Base-by-base conservation (phyloP, 1,140 invertebrate genomes). In the Drosophila paulistorum region DNA sequence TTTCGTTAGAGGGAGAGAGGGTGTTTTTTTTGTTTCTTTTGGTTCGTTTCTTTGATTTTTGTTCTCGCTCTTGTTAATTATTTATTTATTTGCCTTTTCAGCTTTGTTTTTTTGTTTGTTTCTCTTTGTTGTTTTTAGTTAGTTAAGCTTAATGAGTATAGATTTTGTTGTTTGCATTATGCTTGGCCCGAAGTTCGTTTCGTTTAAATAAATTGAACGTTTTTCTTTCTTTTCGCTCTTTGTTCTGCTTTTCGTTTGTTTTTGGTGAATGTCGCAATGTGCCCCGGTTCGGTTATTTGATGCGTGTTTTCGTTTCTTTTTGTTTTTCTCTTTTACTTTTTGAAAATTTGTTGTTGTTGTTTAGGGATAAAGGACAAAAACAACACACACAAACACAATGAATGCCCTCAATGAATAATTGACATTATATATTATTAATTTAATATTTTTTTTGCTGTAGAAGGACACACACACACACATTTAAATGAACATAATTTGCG, bases 231-330 rank as follows among this genome's bases (percentile, higher is more conserved):
- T 60, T 90, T 91, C 91, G 90, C 45, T 48, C 17, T 63, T 65
- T 66, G 0, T 17, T 17, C 17, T 30, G 4, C 63, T 69, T 65
- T 70, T 70, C 67, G 59, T 71, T 54, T 67, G 60, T 42, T 67
- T 90, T 91, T 91, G 90, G 90, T 91, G 90, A 91, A 91, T 91
- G 90, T 90, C 90, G 84, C 86, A 51, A 89, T 91, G 86, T 89
- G 83, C 89, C 79, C 79, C 72, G 74, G 48, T 65, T 77, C 63
- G 73, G 69, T 72, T 84, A 41, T 81, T 77, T 74, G 30, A 37
- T 76, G 59, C 68, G 65, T 62, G 57, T 30, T 30, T 30, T 30
- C 30, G 73, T 77, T 67, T 71, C 37, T 42, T 62, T 58, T 57
- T 64, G 23, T 26, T 26, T 26, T 26, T 26, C 23, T 26, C 23